Base-by-base conservation (phyloP, 1,140 invertebrate genomes). In the Microplitis mediator region DNA sequence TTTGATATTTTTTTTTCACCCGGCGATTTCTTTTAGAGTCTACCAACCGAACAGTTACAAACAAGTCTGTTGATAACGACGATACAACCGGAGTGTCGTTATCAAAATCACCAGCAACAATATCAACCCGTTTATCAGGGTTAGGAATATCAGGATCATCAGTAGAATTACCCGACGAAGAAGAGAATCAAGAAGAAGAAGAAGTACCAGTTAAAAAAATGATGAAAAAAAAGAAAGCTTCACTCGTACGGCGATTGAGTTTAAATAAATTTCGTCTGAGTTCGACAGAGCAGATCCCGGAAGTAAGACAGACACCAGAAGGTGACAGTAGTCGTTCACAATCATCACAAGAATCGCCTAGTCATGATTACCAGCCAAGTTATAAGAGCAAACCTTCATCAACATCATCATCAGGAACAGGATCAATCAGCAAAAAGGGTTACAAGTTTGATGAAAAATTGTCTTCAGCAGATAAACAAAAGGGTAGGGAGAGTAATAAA, bases 311-410 rank as follows among this genome's bases (percentile, higher is more conserved):
- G 58, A 82, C 80, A 67, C 83, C 79, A 50, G 84, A 85, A 58
- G 83, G 84, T 78, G 83, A 85, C 60, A 82, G 80, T 34, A 84
- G 83, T 31, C 78, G 79, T 64, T 85, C 82, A 65, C 84, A 82
- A 75, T 86, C 84, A 63, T 84, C 84, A 31, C 83, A 83, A 66
- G 83, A 86, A 13, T 85, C 83, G 60, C 77, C 81, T 5, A 74
- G 75, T 23, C 76, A 80, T 36, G 76, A 79, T 61, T 79, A 80
- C 67, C 78, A 76, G 52, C 71, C 80, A 60, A 23, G 23, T 23
- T 23, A 70, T 77, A 13, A 74, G 64, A 56, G 70, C 34, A 35
- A 65, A 63, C 14, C n/a, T 23, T 16, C 71, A 73, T 63, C 81
- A 78, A 64, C 71, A 71, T 4, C 52, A 61, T 32, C 35, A 54